These are phyloP conservation scores for Ranitomeya variabilis DNA, from an alignment of 2,113 vertebrate species.

Conservation along the genomic window DNA sequence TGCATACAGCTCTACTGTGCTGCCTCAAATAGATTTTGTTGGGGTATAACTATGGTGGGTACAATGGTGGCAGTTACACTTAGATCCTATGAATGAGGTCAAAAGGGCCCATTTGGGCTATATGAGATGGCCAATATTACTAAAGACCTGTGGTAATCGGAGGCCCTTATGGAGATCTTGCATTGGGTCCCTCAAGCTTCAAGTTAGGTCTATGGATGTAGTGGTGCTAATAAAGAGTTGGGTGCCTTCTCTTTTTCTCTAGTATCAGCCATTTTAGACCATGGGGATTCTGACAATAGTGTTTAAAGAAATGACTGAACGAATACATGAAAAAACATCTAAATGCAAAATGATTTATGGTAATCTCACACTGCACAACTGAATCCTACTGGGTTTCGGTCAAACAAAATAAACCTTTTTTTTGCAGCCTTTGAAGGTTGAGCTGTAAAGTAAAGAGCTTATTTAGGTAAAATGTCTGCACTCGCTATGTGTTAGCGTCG, in stretches of 20 bases:
- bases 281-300: neutral
- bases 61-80: no score
- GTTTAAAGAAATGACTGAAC: no score
- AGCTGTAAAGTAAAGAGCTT: slow-evolving; percentile 35
- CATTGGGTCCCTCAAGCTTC: no score
- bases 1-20: no score
- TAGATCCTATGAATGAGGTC: no score
- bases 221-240: neutral
- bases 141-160: no score
- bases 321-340: neutral
- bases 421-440: slow-evolving; percentile 4
- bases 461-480: slow-evolving; percentile 21
- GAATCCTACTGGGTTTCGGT: slow-evolving; percentile 1
- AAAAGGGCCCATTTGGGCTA: no score
- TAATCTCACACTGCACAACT: neutral
- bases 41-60: no score
- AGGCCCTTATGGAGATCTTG: no score
- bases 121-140: no score
- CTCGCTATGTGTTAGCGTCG: neutral
- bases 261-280: neutral
- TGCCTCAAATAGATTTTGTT: no score
- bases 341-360: neutral
- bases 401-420: slow-evolving; percentile 12
- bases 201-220: no score
- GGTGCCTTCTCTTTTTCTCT: neutral